Conservation (phyloP, 2,113 vertebrate species). For the Indicator maculatus region DNA sequence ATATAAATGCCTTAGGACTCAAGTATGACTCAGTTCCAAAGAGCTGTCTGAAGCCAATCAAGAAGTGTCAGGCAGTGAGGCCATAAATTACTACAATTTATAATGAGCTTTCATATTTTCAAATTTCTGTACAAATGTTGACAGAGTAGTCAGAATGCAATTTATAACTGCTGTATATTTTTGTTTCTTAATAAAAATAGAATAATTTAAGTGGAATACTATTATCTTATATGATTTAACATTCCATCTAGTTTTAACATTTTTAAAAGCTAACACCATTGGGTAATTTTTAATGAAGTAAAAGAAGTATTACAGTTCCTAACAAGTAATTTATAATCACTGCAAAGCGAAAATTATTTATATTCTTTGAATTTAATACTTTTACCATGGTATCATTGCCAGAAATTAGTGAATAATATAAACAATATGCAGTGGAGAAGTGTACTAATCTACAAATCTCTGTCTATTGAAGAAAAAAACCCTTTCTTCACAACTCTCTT, state of each 20-base stretch:
- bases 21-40: not conserved
- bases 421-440: not conserved
- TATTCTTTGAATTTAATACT: not conserved
- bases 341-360: not conserved
- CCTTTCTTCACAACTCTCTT: not conserved
- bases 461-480: not conserved
- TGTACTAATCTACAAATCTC: not conserved
- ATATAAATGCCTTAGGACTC: not conserved
- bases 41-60: not conserved
- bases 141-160: not conserved
- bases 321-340: not conserved
- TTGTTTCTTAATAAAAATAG: not conserved
- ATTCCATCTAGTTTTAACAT: not conserved
- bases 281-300: not conserved
- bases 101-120: not conserved
- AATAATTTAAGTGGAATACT: slow-evolving; percentile 1
- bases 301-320: not conserved
- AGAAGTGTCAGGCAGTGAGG: not conserved
- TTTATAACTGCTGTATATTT: not conserved
- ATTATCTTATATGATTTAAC: not conserved
- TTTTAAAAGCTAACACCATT: not conserved
- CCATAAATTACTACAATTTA: not conserved
- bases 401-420: not conserved
- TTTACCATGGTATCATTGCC: not conserved
- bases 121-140: not conserved